phyloP scores from a whole-genome alignment of 2,888 invertebrate species.

The Esperia sulphurella region DNA sequence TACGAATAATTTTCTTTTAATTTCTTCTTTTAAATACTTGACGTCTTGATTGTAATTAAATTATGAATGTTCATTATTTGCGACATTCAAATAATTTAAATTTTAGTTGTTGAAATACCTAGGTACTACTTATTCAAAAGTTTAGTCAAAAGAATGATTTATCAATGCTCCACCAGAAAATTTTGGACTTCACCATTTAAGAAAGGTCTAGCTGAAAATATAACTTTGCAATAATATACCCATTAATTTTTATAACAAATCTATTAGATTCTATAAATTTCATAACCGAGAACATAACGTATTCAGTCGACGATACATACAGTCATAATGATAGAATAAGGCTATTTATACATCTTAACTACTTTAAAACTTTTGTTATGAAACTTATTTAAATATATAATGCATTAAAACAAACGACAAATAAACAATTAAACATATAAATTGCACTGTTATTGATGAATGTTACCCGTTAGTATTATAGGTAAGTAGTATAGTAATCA shows the following conservation, averaged over 20 bases:
- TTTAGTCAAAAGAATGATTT: too few species aligned
- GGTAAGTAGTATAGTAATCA: background rate
- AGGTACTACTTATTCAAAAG: too few species aligned
- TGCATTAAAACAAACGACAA: slow-evolving; percentile 75
- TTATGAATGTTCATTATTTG: too few species aligned
- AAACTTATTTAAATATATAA: slow-evolving; percentile 76
- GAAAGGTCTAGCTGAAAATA: slow-evolving; percentile 44
- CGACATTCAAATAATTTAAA: too few species aligned
- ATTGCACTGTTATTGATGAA: slow-evolving; percentile 10
- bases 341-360: slow-evolving; percentile 71
- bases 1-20: background rate
- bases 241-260: slow-evolving; percentile 30
- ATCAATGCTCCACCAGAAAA: slow-evolving; percentile 22
- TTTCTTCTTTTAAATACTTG: background rate
- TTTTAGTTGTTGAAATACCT: too few species aligned
- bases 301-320: slow-evolving; percentile 59
- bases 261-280: slow-evolving; percentile 30
- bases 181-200: slow-evolving; percentile 26
- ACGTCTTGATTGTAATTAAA: too few species aligned
- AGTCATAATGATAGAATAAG: slow-evolving; percentile 70
- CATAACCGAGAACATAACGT: slow-evolving; percentile 50
- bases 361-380: slow-evolving; percentile 73
- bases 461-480: background rate
- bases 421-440: slow-evolving; percentile 60
- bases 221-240: slow-evolving; percentile 39